Evolutionary conservation across 2,113 vertebrate species (phyloP).

Genomic region (Vulpes lagopus): DNA sequence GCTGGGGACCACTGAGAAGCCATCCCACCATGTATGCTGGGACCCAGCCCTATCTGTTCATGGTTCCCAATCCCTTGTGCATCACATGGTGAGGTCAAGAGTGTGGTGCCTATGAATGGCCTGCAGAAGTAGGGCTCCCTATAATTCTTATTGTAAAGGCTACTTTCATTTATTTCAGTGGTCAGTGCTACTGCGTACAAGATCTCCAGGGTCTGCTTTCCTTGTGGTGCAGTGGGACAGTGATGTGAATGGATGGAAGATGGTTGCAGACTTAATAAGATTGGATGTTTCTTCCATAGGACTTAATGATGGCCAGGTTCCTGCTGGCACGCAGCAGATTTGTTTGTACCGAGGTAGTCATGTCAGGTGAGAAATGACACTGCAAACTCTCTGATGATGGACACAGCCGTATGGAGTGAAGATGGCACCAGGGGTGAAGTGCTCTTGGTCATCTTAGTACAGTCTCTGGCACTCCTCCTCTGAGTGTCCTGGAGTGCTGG

Average conservation of each 20-base stretch:
- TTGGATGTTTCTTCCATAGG: background rate
- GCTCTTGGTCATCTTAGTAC: background rate
- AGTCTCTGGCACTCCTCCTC: background rate
- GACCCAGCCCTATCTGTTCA: background rate
- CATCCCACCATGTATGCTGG: background rate
- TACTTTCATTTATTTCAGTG: background rate
- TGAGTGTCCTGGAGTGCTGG: rapidly evolving
- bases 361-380: background rate
- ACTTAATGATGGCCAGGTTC: background rate
- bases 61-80: background rate
- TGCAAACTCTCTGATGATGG: background rate
- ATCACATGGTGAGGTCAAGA: background rate
- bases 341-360: too few relatives aligned
- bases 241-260: too few relatives aligned
- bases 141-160: background rate
- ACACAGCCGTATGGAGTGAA: background rate
- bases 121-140: background rate
- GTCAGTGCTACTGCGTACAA: background rate
- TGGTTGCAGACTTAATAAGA: background rate
- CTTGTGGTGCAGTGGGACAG: too few relatives aligned
- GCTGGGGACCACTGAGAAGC: background rate
- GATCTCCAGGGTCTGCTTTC: too few relatives aligned
- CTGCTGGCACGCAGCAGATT: too few relatives aligned
- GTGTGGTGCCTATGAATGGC: background rate
- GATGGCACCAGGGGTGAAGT: background rate